Base-by-base conservation (phyloP, 2,113 vertebrate species). In the Saguinus imperator region DNA sequence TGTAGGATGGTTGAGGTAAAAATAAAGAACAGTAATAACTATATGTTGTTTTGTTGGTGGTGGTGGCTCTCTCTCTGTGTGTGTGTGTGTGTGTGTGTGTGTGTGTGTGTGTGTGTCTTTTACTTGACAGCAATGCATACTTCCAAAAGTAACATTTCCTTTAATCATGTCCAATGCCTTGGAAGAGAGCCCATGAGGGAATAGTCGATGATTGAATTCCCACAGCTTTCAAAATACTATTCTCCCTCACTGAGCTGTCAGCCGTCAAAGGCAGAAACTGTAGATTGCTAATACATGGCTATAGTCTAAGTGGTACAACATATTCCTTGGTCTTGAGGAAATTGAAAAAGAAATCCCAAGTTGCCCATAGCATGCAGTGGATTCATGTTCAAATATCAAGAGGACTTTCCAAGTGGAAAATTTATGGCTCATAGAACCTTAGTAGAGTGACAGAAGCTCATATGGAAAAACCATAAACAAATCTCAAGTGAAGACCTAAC, bases 321-420 rank as follows among this genome's bases (percentile, higher is more conserved):
- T 82, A 94, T 79, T 86, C 83, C 72, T 89, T 91, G 14, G 91
- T 96, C 66, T 96, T 79, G 85, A 95, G 57, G 88, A 95, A 97
- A 96, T 79, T 96, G 94, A 96, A 97, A 96, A 32, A 32, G 90
- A 96, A 98, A 97, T 97, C 76, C 92, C 96, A 96, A 89, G 96
- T 50, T 94, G 76, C 58, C 81, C 10, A 0, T 95, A 94, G 81
- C 58, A 87, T 91, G 61, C 57, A 64, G 72, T 57, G 29, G 61
- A 75, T 97, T 93, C 72, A 76, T 94, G 81, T 91, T 95, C 37
- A 91, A 86, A 95, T 97, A 97, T 95, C 45, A 89, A 88, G 76
- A 79, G 37, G 64, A 94, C 91, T 97, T 95, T 96, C 61, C 43
- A 61, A 79, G 72, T 70, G 43, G 82, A 96, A 97, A 95, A 95